A percentile compares a stretch with the other conserved stretches of the same genome.
These are phyloP conservation scores for Luidia sarsii DNA, from an alignment of 53 echinoderm and acorn worm species.

Conservation along the genomic window DNA sequence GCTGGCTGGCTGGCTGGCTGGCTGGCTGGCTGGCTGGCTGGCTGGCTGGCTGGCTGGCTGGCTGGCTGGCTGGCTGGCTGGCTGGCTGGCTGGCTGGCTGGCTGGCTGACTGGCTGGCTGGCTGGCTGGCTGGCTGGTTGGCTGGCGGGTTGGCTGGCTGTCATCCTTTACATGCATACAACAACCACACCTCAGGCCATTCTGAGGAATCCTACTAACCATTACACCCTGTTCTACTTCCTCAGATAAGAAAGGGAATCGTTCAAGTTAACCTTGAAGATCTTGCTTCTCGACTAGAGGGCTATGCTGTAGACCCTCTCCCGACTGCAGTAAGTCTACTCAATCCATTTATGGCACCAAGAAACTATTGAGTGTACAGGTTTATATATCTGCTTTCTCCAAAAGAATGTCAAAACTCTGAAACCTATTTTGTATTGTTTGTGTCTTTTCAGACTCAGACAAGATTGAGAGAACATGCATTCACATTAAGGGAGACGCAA, in stretches of 20 bases:
- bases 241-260: conserved; percentile 68
- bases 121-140: too few species aligned
- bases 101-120: background rate
- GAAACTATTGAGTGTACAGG: too few species aligned
- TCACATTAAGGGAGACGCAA: conserved; percentile 1
- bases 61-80: too few species aligned
- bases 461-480: background rate
- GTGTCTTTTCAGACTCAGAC: conserved; percentile 25
- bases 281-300: conserved; percentile 34
- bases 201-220: too few species aligned
- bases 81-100: background rate
- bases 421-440: background rate
- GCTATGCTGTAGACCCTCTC: conserved; percentile 26
- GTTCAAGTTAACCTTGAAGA: conserved; percentile 44
- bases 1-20: background rate
- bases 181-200: too few species aligned
- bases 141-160: too few species aligned
- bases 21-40: background rate
- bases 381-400: too few species aligned
- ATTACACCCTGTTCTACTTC: background rate
- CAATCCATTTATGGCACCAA: too few species aligned
- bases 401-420: too few species aligned
- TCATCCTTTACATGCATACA: too few species aligned
- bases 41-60: too few species aligned
- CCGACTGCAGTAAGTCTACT: conserved; percentile 41